Percentiles rank a stretch among this genome's conserved stretches.
phyloP scores from a whole-genome alignment of 2,888 invertebrate species.

The Microdon myrmicae region DNA sequence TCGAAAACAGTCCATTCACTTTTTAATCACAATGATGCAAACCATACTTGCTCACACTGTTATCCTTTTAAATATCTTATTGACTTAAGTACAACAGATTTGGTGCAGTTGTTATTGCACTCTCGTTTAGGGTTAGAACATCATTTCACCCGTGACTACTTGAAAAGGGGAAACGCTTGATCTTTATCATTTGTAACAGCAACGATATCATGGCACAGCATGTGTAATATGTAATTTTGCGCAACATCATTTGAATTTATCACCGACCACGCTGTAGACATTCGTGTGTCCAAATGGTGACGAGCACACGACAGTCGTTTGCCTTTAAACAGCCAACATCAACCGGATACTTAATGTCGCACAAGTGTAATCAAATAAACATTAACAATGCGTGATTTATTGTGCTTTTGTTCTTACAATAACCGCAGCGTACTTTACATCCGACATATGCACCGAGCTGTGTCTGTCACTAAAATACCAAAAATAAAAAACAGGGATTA shows the following conservation, averaged over 20 bases:
- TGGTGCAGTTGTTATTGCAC: no score
- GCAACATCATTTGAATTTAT: constrained; percentile 10
- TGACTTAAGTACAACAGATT: neutral
- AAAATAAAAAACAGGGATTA: no score
- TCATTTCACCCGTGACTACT: no score
- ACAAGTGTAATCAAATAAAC: constrained; percentile 30
- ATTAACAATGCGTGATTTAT: constrained; percentile 29
- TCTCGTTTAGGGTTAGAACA: no score
- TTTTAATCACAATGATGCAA: no score
- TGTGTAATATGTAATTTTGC: constrained; percentile 8
- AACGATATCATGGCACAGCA: constrained; percentile 9
- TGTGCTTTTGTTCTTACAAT: constrained; percentile 5
- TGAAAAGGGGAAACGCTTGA: constrained; percentile 10
- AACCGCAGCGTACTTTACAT: no score
- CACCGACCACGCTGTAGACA: constrained; percentile 5
- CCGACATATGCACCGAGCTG: no score
- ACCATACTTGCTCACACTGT: constrained; percentile 2
- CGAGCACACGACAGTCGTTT: constrained; percentile 11
- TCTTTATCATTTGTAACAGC: constrained; percentile 10
- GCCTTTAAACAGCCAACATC: neutral
- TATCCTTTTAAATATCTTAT: neutral
- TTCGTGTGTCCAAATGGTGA: constrained; percentile 7
- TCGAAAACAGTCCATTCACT: no score
- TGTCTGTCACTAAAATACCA: no score
- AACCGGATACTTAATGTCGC: constrained; percentile 9